These are phyloP conservation scores for Corythaeola cristata DNA, from an alignment of 2,113 vertebrate species.

Conservation along the genomic window DNA sequence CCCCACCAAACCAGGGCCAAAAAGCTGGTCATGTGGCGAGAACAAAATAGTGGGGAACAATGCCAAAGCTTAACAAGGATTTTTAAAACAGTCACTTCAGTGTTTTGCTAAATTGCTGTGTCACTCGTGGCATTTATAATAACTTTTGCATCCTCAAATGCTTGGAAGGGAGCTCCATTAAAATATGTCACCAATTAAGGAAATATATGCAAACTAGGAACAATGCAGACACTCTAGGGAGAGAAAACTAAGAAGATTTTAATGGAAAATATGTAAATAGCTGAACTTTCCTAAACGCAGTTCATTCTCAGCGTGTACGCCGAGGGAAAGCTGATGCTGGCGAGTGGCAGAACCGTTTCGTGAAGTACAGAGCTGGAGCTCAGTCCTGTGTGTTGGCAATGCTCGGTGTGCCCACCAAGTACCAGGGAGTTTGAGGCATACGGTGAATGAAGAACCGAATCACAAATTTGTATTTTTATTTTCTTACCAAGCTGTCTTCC, in stretches of 20 bases:
- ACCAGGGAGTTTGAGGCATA: not conserved
- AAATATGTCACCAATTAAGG: slow-evolving; percentile 30
- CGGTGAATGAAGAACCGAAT: not conserved
- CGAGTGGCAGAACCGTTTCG: not conserved
- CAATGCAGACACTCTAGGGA: not conserved
- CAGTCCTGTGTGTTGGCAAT: not conserved
- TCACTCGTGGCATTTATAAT: slow-evolving; percentile 23
- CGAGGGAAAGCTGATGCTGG: not conserved
- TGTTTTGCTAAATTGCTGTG: slow-evolving; percentile 61
- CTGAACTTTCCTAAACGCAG: not conserved
- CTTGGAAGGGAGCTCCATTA: not conserved
- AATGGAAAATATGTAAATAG: slow-evolving; percentile 47
- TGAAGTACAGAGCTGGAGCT: not conserved
- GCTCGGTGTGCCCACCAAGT: not conserved
- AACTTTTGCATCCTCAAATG: slow-evolving; percentile 25
- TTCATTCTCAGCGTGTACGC: not conserved
- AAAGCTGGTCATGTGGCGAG: slow-evolving; percentile 41
- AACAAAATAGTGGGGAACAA: slow-evolving; percentile 58
- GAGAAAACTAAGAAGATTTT: slow-evolving; percentile 18
- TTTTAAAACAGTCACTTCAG: slow-evolving; percentile 64
- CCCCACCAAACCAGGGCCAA: slow-evolving; percentile 34
- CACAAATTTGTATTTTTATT: not conserved
- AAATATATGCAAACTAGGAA: not conserved
- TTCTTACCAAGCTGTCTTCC: not conserved
- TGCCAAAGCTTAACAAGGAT: slow-evolving; percentile 69